Percentiles rank a stretch among this genome's conserved stretches.
Evolutionary conservation across 2,888 invertebrate species (phyloP).

Genomic region (Stenoptilia bipunctidactyla): DNA sequence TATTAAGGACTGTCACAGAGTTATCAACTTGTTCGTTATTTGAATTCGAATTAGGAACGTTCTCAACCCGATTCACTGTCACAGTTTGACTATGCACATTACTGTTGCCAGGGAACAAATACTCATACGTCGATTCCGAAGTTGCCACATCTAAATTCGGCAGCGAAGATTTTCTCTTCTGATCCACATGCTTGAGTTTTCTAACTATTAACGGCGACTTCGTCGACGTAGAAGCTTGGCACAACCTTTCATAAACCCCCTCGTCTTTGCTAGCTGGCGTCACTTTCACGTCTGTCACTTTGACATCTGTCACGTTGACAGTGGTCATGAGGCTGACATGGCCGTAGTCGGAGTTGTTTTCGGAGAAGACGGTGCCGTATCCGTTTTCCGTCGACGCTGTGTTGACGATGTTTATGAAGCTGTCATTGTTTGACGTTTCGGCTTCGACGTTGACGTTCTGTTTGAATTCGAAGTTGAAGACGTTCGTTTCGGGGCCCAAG

Average conservation of each 20-base stretch:
- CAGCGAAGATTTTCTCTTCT: constrained; percentile 42
- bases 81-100: constrained; percentile 16
- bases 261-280: constrained; percentile 22
- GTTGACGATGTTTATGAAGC: constrained; percentile 52
- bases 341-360: constrained; percentile 39
- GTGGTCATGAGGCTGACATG: constrained; percentile 56
- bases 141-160: constrained; percentile 41
- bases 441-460: constrained; percentile 23
- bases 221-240: constrained; percentile 49
- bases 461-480: constrained; percentile 51
- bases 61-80: constrained; percentile 3
- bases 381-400: constrained; percentile 37
- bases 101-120: constrained; percentile 31
- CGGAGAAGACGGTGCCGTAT: constrained; percentile 44
- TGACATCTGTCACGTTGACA: constrained; percentile 32
- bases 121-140: constrained; percentile 46
- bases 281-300: constrained; percentile 11
- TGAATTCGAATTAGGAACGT: constrained; percentile 6
- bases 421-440: constrained; percentile 9
- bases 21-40: constrained; percentile 1
- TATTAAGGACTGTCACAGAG: not conserved
- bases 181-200: constrained; percentile 32
- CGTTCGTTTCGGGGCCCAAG: constrained; percentile 34
- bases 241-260: constrained; percentile 44
- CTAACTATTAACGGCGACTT: constrained; percentile 30